A percentile compares a stretch with the other conserved stretches of the same genome.
Conservation (phyloP, 2,888 invertebrate species). For the Celastrina argiolus region DNA sequence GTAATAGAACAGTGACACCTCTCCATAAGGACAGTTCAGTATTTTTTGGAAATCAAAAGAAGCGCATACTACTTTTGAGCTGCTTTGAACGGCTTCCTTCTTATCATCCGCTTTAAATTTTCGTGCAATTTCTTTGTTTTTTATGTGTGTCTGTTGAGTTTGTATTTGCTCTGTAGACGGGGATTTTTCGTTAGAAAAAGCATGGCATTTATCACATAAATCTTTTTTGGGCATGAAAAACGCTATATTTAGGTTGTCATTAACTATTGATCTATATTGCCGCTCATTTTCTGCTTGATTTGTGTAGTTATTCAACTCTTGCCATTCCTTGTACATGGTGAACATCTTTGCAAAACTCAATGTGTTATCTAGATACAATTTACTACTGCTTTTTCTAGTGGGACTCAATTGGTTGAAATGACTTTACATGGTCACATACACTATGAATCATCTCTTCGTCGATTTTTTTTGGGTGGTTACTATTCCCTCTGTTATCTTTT, state of each 20-base stretch:
- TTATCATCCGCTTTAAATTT: slow-evolving; percentile 2
- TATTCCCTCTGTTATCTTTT: too few relatives aligned
- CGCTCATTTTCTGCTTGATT: background rate
- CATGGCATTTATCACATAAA: too few relatives aligned
- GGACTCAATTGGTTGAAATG: slow-evolving; percentile 10
- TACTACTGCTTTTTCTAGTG: too few relatives aligned
- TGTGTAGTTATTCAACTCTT: slow-evolving; percentile 10
- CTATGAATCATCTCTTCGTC: too few relatives aligned
- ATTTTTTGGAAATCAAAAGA: slow-evolving; percentile 13
- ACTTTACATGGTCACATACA: too few relatives aligned
- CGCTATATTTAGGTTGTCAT: slow-evolving; percentile 14
- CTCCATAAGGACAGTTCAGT: slow-evolving; percentile 10
- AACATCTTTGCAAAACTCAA: slow-evolving; percentile 3
- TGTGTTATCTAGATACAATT: too few relatives aligned
- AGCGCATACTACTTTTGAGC: background rate
- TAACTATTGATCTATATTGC: slow-evolving; percentile 9
- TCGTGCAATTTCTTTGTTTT: background rate
- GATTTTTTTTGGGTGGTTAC: too few relatives aligned
- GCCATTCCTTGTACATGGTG: slow-evolving; percentile 6
- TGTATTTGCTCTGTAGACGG: slow-evolving; percentile 5
- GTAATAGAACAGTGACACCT: slow-evolving; percentile 17
- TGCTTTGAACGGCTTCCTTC: background rate
- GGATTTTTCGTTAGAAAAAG: background rate
- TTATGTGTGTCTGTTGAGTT: background rate
- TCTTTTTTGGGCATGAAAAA: slow-evolving; percentile 8